phyloP scores from a whole-genome alignment of 2,888 invertebrate genomes.

The Arctia plantaginis region DNA sequence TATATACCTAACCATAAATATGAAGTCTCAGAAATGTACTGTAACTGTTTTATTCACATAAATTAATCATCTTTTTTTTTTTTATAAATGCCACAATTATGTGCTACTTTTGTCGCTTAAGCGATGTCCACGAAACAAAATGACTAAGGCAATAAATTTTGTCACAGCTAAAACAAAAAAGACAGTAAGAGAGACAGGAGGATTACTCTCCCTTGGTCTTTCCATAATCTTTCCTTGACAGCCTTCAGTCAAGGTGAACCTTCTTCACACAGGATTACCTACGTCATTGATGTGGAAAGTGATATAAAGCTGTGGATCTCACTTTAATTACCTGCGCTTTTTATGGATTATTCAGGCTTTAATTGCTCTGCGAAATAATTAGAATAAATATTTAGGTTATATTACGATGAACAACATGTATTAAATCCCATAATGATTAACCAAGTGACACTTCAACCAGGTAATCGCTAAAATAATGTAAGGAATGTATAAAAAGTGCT shows the following conservation, averaged over 20 bases:
- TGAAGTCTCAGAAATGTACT: too few relatives aligned
- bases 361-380: slow-evolving; percentile 45
- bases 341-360: slow-evolving; percentile 53
- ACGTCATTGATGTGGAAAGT: slow-evolving; percentile 74
- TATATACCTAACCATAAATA: too few relatives aligned
- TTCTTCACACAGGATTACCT: slow-evolving; percentile 66
- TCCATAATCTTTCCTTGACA: slow-evolving; percentile 69
- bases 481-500: neutral
- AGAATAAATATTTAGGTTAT: slow-evolving; percentile 12
- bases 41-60: neutral
- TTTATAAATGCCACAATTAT: neutral
- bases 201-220: slow-evolving; percentile 64
- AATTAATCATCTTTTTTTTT: neutral
- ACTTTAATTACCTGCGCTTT: slow-evolving; percentile 66
- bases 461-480: neutral
- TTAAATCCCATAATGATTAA: neutral
- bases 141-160: slow-evolving; percentile 2
- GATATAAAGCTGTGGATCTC: slow-evolving; percentile 64
- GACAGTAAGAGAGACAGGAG: slow-evolving; percentile 47
- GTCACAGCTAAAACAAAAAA: slow-evolving; percentile 36
- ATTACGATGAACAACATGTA: neutral
- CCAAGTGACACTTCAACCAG: neutral
- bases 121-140: neutral
- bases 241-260: slow-evolving; percentile 69
- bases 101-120: neutral